Evolutionary conservation across 2,113 vertebrate species (phyloP).

Genomic region (Mohoua ochrocephala): DNA sequence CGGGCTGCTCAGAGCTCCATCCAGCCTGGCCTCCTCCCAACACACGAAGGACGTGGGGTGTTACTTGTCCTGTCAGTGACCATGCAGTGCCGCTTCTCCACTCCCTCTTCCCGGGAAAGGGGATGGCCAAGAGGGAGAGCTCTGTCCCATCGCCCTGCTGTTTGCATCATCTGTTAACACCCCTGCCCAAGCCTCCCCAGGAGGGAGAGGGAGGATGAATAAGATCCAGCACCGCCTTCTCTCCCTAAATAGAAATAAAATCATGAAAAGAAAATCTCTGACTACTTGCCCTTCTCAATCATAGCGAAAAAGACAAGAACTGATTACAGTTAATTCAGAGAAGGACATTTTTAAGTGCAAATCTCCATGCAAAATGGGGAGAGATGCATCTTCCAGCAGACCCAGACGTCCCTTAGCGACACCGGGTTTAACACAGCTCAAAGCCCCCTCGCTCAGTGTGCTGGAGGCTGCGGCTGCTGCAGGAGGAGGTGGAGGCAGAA

Average conservation of each 20-base stretch:
- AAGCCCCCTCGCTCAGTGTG: neutral
- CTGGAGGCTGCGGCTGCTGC: neutral
- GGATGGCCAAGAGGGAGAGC: neutral
- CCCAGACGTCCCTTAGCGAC: fast-evolving
- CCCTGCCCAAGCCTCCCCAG: neutral
- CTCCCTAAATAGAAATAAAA: neutral
- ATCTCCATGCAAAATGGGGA: neutral
- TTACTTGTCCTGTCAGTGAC: neutral
- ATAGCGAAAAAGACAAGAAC: neutral
- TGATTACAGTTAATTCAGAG: neutral
- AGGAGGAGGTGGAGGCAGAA: neutral
- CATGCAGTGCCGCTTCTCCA: neutral
- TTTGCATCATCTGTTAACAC: neutral
- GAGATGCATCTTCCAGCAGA: neutral
- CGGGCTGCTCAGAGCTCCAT: neutral
- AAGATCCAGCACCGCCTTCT: neutral
- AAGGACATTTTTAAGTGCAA: neutral
- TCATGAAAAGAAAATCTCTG: neutral
- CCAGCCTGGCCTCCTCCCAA: neutral
- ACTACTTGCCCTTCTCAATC: neutral
- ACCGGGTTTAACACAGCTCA: neutral
- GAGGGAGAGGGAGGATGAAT: neutral
- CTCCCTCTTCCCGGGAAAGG: neutral
- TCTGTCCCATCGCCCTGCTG: neutral
- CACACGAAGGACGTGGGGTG: fast-evolving